Evolutionary conservation across 2,888 invertebrate species (phyloP), one percentile per base, ranked within the genome.

Genomic region (Drosophila atripex): DNA sequence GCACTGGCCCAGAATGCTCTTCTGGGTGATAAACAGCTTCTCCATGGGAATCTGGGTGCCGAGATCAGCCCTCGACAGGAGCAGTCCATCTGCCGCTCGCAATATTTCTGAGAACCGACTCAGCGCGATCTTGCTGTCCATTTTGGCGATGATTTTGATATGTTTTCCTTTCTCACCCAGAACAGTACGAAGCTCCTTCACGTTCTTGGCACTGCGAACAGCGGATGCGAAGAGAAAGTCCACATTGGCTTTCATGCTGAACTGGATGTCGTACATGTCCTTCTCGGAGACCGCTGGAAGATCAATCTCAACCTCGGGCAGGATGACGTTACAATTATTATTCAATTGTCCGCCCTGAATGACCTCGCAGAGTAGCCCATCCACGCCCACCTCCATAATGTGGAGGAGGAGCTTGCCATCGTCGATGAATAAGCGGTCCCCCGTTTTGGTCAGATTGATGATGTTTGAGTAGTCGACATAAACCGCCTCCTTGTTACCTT

Each of bases 31-130:
- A 93, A 98, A 98, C 63, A 98, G 95, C 92, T 98, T 97, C 91
- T 99, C 98, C 16, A 97, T 95, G 0, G 98, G 98, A 83, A 99
- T 98, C 92, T 99, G 99, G 88, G 98, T 98, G 76, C 98, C 98
- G 63, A 99, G 93, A 91, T 99, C 98, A 79, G 98, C 98, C 68
- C 99, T 95, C 28, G 99, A 98, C 0, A 99, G 97, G 96, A 99
- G 97, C 57, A 99, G 96, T 76, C 98, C 99, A 91, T 99, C 99
- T 0, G 98, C 95, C 11, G 94, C 97, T 41, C 93, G 93, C 88
- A 98, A 96, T 79, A 99, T 98, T 89, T 97, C 97, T 89, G 98
- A 97, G 56, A 99, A 93, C 91, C 97, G 97, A 75, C 95, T 93
- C 93, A 97, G 94, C 16, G 98, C 98, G 92, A 98, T 97, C 88